These are phyloP conservation scores for Cosmopolites sordidus DNA, from an alignment of 2,888 invertebrate genomes.

Conservation along the genomic window DNA sequence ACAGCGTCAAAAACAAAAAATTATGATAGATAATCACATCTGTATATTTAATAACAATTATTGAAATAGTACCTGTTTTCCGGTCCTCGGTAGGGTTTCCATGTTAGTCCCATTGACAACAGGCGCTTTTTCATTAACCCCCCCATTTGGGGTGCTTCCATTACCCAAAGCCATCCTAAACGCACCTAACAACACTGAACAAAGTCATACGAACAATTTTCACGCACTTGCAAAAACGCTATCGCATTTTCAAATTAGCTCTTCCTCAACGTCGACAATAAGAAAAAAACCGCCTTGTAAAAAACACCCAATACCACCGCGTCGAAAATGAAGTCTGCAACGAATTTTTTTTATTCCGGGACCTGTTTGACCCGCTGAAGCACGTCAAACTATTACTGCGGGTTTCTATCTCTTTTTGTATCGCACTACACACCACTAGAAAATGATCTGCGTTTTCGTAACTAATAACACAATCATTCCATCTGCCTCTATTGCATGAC, in stretches of 20 bases:
- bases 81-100: slow-evolving; percentile 56
- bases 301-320: slow-evolving; percentile 31
- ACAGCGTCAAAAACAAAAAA: too few relatives aligned
- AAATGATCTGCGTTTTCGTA: too few relatives aligned
- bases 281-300: slow-evolving; percentile 18
- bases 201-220: slow-evolving; percentile 24
- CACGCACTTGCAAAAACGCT: slow-evolving; percentile 14
- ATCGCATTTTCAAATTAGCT: slow-evolving; percentile 29
- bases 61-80: slow-evolving; percentile 52
- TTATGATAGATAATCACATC: too few relatives aligned
- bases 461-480: too few relatives aligned
- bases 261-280: slow-evolving; percentile 21
- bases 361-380: slow-evolving; percentile 5
- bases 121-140: slow-evolving; percentile 50
- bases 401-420: slow-evolving; percentile 2
- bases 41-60: too few relatives aligned
- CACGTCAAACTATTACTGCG: neutral
- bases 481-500: too few relatives aligned
- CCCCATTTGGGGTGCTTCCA: slow-evolving; percentile 47
- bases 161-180: slow-evolving; percentile 46
- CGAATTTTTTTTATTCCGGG: slow-evolving; percentile 27
- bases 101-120: slow-evolving; percentile 58
- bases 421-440: too few relatives aligned
- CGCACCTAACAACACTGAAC: slow-evolving; percentile 28
- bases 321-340: slow-evolving; percentile 32